These are phyloP conservation scores for Cenopis cana DNA, from an alignment of 2,888 invertebrate species.

Conservation along the genomic window DNA sequence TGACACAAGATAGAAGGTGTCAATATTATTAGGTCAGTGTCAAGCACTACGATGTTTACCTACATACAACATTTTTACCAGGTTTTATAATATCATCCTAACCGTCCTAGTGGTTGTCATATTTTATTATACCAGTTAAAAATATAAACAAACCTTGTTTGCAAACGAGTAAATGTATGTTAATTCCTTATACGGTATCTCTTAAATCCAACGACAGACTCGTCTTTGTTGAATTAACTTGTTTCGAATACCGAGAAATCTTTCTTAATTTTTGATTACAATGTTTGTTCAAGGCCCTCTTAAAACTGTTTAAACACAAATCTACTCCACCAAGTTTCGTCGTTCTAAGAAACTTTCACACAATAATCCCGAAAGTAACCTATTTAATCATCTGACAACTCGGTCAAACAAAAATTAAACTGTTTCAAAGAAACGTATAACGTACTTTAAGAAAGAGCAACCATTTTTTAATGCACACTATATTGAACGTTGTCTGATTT, in stretches of 20 bases:
- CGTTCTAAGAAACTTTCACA: conserved; percentile 14
- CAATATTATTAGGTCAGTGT: no score
- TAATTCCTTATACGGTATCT: background rate
- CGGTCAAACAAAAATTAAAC: background rate
- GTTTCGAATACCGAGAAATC: background rate
- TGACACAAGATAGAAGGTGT: no score
- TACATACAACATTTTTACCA: no score
- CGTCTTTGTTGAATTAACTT: conserved; percentile 1
- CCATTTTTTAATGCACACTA: no score
- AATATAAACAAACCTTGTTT: no score
- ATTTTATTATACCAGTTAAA: no score
- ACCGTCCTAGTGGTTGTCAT: no score
- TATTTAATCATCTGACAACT: conserved; percentile 15
- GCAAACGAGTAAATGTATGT: background rate
- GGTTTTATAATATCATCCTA: no score
- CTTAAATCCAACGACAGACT: background rate
- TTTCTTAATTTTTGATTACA: conserved; percentile 18
- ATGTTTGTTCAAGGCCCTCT: conserved; percentile 19
- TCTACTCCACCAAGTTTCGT: background rate
- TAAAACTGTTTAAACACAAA: conserved; percentile 13
- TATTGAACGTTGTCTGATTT: no score
- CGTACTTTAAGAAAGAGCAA: background rate
- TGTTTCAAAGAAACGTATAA: background rate
- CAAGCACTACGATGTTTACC: no score
- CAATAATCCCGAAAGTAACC: background rate